Conservation (phyloP, 2,113 vertebrate species). For the Vidua macroura region DNA sequence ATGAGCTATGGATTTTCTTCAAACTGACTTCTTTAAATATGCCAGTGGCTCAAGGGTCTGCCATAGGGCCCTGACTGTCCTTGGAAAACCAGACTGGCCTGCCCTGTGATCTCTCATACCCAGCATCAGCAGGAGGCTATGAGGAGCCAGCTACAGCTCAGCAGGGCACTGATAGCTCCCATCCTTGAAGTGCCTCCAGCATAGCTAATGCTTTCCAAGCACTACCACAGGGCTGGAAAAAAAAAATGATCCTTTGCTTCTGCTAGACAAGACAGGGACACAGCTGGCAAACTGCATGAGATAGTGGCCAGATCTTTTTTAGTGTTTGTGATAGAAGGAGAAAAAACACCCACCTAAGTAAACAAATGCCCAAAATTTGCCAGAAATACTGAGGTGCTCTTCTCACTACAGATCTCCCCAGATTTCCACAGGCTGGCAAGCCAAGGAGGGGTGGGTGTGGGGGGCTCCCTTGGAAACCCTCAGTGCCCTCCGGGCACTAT, state of each 20-base stretch:
- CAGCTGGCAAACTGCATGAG: not conserved
- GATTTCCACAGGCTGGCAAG: not conserved
- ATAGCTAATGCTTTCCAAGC: not conserved
- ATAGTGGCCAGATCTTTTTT: not conserved
- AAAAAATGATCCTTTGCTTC: not conserved
- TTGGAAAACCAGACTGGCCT: not conserved
- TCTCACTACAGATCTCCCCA: not conserved
- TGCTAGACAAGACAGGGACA: not conserved
- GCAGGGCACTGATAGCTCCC: not conserved
- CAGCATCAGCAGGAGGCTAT: not conserved
- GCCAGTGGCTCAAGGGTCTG: accelerated
- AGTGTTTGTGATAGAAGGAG: not conserved
- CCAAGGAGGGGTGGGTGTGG: accelerated
- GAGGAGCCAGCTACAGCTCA: not conserved
- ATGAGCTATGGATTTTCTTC: not conserved
- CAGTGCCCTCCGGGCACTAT: not conserved
- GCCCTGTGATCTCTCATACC: not conserved
- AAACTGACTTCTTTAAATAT: not conserved
- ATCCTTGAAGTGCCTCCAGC: not conserved
- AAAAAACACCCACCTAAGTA: not conserved
- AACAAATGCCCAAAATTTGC: not conserved
- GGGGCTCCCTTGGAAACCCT: not conserved
- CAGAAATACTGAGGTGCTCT: not conserved
- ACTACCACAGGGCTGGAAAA: not conserved
- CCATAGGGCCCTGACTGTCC: not conserved